Conservation (phyloP, 1,140 invertebrate genomes). For the Anoplophora glabripennis region DNA sequence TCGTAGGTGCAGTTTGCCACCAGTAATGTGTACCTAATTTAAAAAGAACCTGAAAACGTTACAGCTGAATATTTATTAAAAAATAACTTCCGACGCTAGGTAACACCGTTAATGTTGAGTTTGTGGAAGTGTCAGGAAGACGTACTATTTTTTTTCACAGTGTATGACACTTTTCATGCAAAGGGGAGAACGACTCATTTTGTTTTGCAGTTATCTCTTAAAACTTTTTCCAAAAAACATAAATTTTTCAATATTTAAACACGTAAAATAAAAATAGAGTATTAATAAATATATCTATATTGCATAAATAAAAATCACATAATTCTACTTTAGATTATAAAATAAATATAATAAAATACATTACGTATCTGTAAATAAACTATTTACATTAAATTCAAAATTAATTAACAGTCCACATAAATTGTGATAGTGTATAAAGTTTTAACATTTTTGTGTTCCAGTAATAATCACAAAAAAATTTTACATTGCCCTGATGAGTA, state of each 20-base stretch:
- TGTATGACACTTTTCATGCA: too few relatives aligned
- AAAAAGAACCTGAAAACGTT: too few relatives aligned
- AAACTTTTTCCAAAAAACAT: too few relatives aligned
- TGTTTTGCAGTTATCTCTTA: too few relatives aligned
- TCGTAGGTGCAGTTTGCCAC: too few relatives aligned
- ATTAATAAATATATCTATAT: conserved; percentile 17
- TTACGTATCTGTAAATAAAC: conserved; percentile 5
- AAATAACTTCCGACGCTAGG: too few relatives aligned
- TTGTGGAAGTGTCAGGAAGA: too few relatives aligned
- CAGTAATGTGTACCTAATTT: too few relatives aligned
- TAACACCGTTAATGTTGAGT: too few relatives aligned
- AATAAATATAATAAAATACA: conserved; percentile 3
- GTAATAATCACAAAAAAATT: conserved; percentile 13
- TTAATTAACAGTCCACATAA: conserved; percentile 16
- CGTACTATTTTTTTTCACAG: too few relatives aligned
- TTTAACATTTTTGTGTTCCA: conserved; percentile 5
- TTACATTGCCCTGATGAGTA: conserved; percentile 18
- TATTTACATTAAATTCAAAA: conserved; percentile 12
- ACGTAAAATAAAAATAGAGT: not conserved
- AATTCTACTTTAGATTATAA: conserved; percentile 1
- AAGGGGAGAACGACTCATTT: too few relatives aligned
- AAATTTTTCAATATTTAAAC: not conserved
- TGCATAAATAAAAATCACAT: conserved; percentile 19
- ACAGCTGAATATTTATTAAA: too few relatives aligned
- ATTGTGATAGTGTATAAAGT: conserved; percentile 1